Percentiles rank a stretch among this genome's conserved stretches.
These are phyloP conservation scores for Danio tinwini DNA, from an alignment of 2,797 vertebrate species.

Conservation along the genomic window DNA sequence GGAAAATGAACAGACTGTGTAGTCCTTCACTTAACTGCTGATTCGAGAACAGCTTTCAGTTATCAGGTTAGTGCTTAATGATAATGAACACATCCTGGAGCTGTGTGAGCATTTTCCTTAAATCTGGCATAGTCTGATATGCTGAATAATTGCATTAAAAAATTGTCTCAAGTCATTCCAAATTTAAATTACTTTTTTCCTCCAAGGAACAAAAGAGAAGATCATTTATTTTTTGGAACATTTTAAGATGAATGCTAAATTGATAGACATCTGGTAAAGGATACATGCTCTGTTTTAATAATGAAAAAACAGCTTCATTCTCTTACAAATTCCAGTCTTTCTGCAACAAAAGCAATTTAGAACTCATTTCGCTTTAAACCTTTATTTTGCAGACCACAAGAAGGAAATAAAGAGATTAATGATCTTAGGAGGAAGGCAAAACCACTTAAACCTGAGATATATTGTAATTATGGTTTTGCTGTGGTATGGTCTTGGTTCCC, in stretches of 20 bases:
- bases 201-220: not conserved
- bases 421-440: constrained; percentile 19
- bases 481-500: not conserved
- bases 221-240: not conserved
- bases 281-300: not conserved
- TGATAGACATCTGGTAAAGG: not conserved
- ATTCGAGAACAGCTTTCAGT: constrained; percentile 7
- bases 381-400: not conserved
- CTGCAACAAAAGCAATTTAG: not conserved
- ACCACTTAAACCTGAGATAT: constrained; percentile 20
- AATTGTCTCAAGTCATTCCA: not conserved
- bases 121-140: constrained; percentile 19
- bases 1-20: not conserved
- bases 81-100: constrained; percentile 22
- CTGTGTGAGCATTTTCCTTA: constrained; percentile 15
- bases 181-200: not conserved
- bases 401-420: constrained; percentile 16
- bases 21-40: constrained; percentile 11
- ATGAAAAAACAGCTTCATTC: not conserved
- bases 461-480: constrained; percentile 31
- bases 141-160: not conserved
- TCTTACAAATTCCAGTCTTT: not conserved
- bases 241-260: not conserved
- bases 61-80: constrained; percentile 12
- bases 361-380: constrained; percentile 5